phyloP scores from a whole-genome alignment of 2,113 vertebrate species.

The Cebus imitator region DNA sequence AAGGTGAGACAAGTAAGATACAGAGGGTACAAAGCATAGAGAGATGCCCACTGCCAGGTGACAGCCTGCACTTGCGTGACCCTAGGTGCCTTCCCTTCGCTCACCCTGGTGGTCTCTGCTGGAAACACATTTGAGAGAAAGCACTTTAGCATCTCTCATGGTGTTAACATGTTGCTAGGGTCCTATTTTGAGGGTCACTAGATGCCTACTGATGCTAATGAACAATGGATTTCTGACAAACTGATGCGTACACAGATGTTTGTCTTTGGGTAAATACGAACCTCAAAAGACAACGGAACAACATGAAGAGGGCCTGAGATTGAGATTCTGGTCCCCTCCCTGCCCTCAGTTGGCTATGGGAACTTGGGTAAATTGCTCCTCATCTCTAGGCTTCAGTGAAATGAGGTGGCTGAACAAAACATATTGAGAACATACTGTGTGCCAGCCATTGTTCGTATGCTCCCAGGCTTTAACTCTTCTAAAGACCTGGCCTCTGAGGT shows the following conservation, averaged over 20 bases:
- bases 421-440: neutral
- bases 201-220: neutral
- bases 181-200: neutral
- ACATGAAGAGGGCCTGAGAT: neutral
- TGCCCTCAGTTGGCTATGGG: neutral
- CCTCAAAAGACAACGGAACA: neutral
- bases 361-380: neutral
- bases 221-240: neutral
- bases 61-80: neutral
- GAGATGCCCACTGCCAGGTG: neutral
- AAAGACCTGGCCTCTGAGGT: neutral
- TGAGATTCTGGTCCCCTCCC: neutral
- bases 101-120: neutral
- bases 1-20: neutral
- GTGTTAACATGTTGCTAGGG: neutral
- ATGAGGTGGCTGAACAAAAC: neutral
- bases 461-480: neutral
- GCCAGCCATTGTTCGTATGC: neutral
- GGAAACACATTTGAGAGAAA: neutral
- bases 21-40: neutral
- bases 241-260: neutral
- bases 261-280: neutral
- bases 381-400: neutral
- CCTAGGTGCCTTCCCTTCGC: neutral
- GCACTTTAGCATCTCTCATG: neutral